Percentiles rank a stretch among this genome's conserved stretches.
phyloP scores from a whole-genome alignment of 2,888 invertebrate species.

The Drosophila neonasuta region DNA sequence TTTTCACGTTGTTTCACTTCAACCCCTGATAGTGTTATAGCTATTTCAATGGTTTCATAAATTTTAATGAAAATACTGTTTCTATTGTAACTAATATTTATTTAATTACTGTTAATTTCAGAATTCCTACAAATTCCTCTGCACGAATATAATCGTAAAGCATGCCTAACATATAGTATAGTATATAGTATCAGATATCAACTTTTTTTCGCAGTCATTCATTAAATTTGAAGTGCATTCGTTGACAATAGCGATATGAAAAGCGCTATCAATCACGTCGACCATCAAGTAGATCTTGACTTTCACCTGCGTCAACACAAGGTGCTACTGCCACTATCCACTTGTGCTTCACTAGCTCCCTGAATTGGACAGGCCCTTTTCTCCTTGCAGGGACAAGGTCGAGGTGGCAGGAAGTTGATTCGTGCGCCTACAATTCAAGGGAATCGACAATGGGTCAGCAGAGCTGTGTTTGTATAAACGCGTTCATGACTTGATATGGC shows the following conservation, averaged over 20 bases:
- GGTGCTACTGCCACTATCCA: not conserved
- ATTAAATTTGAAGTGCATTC: not conserved
- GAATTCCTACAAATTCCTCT: too few relatives aligned
- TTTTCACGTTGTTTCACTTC: too few relatives aligned
- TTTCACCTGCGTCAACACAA: not conserved
- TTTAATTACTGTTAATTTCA: too few relatives aligned
- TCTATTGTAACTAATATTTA: too few relatives aligned
- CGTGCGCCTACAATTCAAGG: slow-evolving; percentile 45
- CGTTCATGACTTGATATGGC: slow-evolving; percentile 16
- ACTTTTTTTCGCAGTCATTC: not conserved
- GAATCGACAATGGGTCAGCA: slow-evolving; percentile 51
- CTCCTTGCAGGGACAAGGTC: slow-evolving; percentile 19
- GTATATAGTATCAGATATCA: too few relatives aligned
- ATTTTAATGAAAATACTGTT: too few relatives aligned
- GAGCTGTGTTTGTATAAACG: slow-evolving; percentile 44
- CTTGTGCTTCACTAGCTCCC: not conserved
- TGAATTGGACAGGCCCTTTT: too few relatives aligned
- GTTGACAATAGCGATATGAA: not conserved
- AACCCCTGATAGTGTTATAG: too few relatives aligned
- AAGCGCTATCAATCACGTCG: not conserved
- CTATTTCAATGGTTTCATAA: too few relatives aligned
- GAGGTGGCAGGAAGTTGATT: slow-evolving; percentile 49
- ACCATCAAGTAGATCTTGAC: not conserved
- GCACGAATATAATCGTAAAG: too few relatives aligned
- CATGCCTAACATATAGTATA: too few relatives aligned